Percentiles rank a stretch among this genome's conserved stretches.
Conservation (phyloP, 64 coral and sea anemone species). For the Exaiptasia diaphana region DNA sequence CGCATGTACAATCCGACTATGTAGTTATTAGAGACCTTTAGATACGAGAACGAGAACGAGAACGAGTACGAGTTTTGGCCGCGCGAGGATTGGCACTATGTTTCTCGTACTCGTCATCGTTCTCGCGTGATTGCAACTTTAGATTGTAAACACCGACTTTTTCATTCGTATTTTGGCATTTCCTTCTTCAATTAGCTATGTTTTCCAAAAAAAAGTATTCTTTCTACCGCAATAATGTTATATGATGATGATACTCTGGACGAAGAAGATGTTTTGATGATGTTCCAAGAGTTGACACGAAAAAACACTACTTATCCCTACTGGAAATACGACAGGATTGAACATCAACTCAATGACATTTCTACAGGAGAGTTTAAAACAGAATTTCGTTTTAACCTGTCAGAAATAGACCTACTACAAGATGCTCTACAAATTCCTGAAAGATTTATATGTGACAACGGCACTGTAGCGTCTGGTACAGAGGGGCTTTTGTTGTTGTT, state of each 20-base stretch:
- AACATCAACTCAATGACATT: constrained; percentile 9
- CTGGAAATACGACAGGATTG: constrained; percentile 28
- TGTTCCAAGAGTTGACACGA: not conserved
- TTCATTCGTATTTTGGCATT: not conserved
- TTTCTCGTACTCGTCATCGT: too few species aligned
- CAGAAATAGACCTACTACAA: constrained; percentile 19
- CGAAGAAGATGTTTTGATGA: constrained; percentile 22
- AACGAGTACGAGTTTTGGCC: too few species aligned
- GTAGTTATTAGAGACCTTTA: too few species aligned
- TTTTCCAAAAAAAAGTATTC: constrained; percentile 45
- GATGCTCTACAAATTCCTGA: constrained; percentile 42
- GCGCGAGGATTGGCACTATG: too few species aligned
- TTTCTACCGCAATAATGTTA: not conserved
- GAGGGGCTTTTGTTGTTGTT: constrained; percentile 29
- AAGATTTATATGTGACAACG: constrained; percentile 37
- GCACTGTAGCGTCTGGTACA: constrained; percentile 56
- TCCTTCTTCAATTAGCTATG: not conserved
- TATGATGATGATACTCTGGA: constrained; percentile 29
- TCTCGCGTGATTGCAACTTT: too few species aligned
- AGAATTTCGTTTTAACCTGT: constrained; percentile 21
- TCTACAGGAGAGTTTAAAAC: not conserved
- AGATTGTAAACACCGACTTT: too few species aligned
- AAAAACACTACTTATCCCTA: constrained; percentile 33
- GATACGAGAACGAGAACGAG: too few species aligned
- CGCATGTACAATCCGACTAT: too few species aligned